phyloP scores from a whole-genome alignment of 2,113 vertebrate genomes.

The Chloebia gouldiae region DNA sequence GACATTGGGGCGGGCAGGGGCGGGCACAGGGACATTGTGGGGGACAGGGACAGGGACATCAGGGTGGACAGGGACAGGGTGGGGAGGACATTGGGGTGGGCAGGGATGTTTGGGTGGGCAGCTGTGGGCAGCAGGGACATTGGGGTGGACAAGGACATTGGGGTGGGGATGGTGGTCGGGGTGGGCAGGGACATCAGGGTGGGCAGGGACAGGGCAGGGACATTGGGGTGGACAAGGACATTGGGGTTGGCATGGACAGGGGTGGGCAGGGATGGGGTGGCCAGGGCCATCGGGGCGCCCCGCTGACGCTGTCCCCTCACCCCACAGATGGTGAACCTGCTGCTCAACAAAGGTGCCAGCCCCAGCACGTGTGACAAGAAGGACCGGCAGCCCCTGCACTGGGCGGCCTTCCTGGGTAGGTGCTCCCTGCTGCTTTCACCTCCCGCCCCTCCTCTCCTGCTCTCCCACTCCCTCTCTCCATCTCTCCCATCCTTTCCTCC shows the following conservation, averaged over 20 bases:
- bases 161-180: background rate
- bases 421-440: rapidly evolving
- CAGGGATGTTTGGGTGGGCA: no score
- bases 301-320: background rate
- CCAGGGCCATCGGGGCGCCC: background rate
- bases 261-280: background rate
- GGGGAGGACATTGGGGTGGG: no score
- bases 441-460: background rate
- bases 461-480: no score
- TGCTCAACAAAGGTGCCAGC: slow-evolving; percentile 89
- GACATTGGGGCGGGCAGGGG: background rate
- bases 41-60: no score
- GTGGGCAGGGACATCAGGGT: background rate
- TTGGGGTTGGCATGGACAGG: no score
- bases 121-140: no score
- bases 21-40: no score
- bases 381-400: slow-evolving; percentile 91
- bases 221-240: no score
- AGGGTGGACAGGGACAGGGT: no score
- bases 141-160: no score
- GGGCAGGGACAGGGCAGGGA: no score
- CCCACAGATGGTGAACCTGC: slow-evolving; percentile 87
- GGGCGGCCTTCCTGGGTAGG: slow-evolving; percentile 91
- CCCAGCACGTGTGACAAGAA: slow-evolving; percentile 89
- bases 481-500: background rate